Conservation (phyloP, 2,113 vertebrate genomes). For the Ctenomys sociabilis region DNA sequence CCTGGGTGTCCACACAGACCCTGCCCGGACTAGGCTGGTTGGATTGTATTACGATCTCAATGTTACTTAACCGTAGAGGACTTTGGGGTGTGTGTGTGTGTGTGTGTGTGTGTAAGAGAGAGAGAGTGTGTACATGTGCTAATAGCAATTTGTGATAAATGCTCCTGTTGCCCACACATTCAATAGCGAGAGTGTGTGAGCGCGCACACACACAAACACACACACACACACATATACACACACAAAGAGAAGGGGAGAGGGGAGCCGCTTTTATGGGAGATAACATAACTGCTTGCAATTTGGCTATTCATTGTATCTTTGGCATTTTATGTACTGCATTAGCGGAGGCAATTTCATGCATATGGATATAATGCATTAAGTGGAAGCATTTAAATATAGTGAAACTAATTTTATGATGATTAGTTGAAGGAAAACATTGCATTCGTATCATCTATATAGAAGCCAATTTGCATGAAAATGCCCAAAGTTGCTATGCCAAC, state of each 20-base stretch:
- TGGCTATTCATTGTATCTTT: slow-evolving; percentile 95
- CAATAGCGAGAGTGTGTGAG: slow-evolving; percentile 80
- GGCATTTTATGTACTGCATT: slow-evolving; percentile 98
- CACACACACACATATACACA: slow-evolving; percentile 73
- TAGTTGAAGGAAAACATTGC: slow-evolving; percentile 95
- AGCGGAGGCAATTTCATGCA: slow-evolving; percentile 99
- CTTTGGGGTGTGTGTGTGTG: slow-evolving; percentile 49
- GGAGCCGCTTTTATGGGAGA: slow-evolving; percentile 94
- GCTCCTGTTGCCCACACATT: slow-evolving; percentile 90
- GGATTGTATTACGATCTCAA: slow-evolving; percentile 65
- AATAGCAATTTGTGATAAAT: slow-evolving; percentile 95
- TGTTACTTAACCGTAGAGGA: slow-evolving; percentile 85
- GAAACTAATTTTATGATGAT: slow-evolving; percentile 99
- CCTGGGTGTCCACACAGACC: background rate
- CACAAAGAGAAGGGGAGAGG: slow-evolving; percentile 76
- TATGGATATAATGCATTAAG: slow-evolving; percentile 98
- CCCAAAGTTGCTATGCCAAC: slow-evolving; percentile 93
- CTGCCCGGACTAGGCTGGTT: slow-evolving; percentile 3
- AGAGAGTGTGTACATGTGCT: slow-evolving; percentile 72
- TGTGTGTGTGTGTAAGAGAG: background rate
- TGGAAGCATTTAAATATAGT: slow-evolving; percentile 97
- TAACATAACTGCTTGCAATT: slow-evolving; percentile 95
- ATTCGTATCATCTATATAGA: slow-evolving; percentile 90
- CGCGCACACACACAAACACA: slow-evolving; percentile 55
- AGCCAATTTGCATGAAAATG: slow-evolving; percentile 93